Evolutionary conservation across 2,113 vertebrate genomes (phyloP), one percentile per base, ranked within the genome.

Genomic region (Tretioscincus oriximinensis): DNA sequence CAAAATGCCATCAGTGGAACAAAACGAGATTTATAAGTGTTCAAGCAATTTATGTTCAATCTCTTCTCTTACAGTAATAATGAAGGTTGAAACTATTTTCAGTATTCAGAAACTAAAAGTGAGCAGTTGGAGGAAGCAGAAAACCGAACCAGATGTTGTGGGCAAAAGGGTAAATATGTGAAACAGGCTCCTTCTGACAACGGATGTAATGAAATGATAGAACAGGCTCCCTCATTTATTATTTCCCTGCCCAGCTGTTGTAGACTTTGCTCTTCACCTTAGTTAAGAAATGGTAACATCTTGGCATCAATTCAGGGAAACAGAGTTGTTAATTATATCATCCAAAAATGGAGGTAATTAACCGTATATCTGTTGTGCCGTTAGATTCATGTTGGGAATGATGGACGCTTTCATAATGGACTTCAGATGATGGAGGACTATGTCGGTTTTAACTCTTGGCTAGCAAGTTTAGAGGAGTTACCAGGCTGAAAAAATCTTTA

Each of bases 21-120:
- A 76, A 75, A 76, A 79, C 61, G 5, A 61, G 35, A 77, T 47
- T 54, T 61, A 14, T 9, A 51, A 80, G 47, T 77, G 65, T 77
- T 65, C 12, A 31, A 41, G n/a, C 9, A 60, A 31, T 60, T 45
- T 79, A 35, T 1, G 16, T 70, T 60, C 51, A 31, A 66, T 60
- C 51, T 24, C 16, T 61, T 61, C 51, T 22, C 16, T 22, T 1
- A n/a, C 9, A 7, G 47, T 9, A 71, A 61, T 61, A 61, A 61
- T 54, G 63, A 79, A 41, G 20, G 31, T 2, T 79, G 67, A 45
- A 70, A 45, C 12, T 7, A 35, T 20, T 28, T 60, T 71, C 26
- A 79, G 61, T 63, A 31, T 79, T 63, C 54, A 63, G 77, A 45
- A 4, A 12, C 6, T 24, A 35, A 74, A 22, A 35, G 2, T 24